Conservation (phyloP, 2,113 vertebrate genomes). For the Epinephelus fuscoguttatus region DNA sequence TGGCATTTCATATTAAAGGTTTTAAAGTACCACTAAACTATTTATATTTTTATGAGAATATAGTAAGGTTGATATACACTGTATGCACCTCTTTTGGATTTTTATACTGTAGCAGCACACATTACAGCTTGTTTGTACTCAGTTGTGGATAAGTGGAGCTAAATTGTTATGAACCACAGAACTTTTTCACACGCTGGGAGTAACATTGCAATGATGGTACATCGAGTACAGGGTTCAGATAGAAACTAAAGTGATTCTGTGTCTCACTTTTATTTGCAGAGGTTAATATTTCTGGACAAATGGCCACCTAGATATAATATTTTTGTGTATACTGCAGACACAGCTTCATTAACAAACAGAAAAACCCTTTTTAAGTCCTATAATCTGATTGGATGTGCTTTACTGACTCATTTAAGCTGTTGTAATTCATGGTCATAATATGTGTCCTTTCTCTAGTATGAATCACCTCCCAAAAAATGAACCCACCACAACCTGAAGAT, state of each 20-base stretch:
- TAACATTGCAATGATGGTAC: neutral
- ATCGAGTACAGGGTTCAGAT: neutral
- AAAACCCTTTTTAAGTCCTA: slow-evolving; percentile 1
- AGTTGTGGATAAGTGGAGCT: neutral
- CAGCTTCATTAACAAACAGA: slow-evolving; percentile 13
- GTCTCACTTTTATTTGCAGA: neutral
- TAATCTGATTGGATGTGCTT: slow-evolving; percentile 49
- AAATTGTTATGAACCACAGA: neutral
- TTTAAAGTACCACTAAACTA: neutral
- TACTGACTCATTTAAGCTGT: slow-evolving; percentile 41
- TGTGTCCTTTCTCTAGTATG: slow-evolving; percentile 60
- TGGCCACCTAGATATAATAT: neutral
- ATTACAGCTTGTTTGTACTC: neutral
- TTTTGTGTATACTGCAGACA: neutral
- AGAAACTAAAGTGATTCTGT: neutral
- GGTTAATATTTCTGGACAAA: neutral
- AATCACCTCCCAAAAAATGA: slow-evolving; percentile 62
- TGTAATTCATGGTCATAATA: slow-evolving; percentile 55
- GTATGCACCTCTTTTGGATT: neutral
- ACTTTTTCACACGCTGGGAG: neutral
- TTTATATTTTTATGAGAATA: neutral
- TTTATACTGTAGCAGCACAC: neutral
- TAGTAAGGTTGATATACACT: neutral
- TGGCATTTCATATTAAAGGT: neutral
- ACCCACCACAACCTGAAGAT: slow-evolving; percentile 39